Percentiles rank a stretch among this genome's conserved stretches.
phyloP scores from a whole-genome alignment of 2,888 invertebrate species.

The Dasypogon diadema region DNA sequence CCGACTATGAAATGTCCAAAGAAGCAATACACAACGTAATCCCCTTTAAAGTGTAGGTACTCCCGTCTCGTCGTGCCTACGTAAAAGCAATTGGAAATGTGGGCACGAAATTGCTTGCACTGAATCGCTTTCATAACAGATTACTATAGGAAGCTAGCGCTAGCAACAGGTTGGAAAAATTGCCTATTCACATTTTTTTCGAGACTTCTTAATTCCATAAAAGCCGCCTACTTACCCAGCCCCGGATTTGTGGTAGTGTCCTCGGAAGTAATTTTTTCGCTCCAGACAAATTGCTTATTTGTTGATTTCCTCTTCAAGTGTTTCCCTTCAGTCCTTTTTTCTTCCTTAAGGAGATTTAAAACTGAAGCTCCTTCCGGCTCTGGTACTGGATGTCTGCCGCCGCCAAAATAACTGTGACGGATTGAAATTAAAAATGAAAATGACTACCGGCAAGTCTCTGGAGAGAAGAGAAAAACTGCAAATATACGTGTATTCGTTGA shows the following conservation, averaged over 20 bases:
- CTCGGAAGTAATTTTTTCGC: constrained; percentile 69
- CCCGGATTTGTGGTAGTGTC: constrained; percentile 40
- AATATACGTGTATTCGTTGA: constrained; percentile 23
- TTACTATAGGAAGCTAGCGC: not conserved
- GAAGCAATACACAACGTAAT: too few species aligned
- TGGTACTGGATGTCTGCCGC: constrained; percentile 46
- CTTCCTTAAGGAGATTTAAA: constrained; percentile 49
- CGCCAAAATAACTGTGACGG: constrained; percentile 58
- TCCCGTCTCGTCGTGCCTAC: too few species aligned
- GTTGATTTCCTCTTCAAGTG: constrained; percentile 63
- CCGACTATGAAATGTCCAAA: too few species aligned
- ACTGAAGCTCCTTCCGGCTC: constrained; percentile 34
- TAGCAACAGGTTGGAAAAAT: not conserved
- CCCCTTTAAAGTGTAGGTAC: too few species aligned
- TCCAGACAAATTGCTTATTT: constrained; percentile 69
- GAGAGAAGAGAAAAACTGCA: constrained; percentile 10
- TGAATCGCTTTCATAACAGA: constrained; percentile 1
- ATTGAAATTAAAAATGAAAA: constrained; percentile 57
- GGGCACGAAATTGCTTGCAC: not conserved
- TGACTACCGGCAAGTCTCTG: not conserved
- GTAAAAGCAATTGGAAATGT: too few species aligned
- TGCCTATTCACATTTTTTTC: constrained; percentile 21
- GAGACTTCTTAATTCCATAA: constrained; percentile 39
- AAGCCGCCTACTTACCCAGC: not conserved
- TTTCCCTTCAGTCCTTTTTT: constrained; percentile 17